phyloP scores from a whole-genome alignment of 2,888 invertebrate genomes.

The Pachycephus smyrnensis region DNA sequence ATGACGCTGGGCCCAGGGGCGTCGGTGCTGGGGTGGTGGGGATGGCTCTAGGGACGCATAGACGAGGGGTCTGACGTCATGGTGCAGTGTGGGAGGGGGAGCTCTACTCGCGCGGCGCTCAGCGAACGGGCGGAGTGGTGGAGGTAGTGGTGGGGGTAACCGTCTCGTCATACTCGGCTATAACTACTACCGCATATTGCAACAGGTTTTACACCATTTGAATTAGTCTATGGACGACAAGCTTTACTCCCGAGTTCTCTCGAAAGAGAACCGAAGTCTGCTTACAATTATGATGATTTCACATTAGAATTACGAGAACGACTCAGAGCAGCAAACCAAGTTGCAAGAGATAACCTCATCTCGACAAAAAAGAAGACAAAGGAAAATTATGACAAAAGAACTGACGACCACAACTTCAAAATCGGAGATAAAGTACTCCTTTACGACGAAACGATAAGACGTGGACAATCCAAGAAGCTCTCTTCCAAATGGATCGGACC shows the following conservation, averaged over 20 bases:
- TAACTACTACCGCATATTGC: conserved; percentile 43
- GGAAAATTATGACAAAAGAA: background rate
- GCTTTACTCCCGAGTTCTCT: conserved; percentile 17
- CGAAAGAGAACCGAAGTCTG: conserved; percentile 35
- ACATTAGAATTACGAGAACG: conserved; percentile 3
- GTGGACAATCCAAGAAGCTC: conserved; percentile 9
- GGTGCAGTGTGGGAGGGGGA: too few species aligned
- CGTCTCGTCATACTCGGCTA: conserved; percentile 47
- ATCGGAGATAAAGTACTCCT: conserved; percentile 9
- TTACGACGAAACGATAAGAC: background rate
- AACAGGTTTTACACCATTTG: conserved; percentile 44
- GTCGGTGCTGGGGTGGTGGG: too few species aligned
- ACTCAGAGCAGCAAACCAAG: conserved; percentile 1
- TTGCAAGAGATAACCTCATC: background rate
- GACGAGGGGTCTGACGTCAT: too few species aligned
- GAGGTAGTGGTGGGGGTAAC: too few species aligned
- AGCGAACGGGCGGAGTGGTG: too few species aligned
- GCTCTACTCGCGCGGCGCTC: too few species aligned
- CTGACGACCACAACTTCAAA: background rate
- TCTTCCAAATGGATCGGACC: conserved; percentile 8
- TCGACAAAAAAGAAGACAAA: conserved; percentile 4
- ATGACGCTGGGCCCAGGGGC: too few species aligned
- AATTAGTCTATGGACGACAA: conserved; percentile 42
- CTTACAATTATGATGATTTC: conserved; percentile 4
- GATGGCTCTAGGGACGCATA: too few species aligned